Evolutionary conservation across 2,888 invertebrate species (phyloP), one percentile per base, ranked within the genome.

Genomic region (Pycnomerus fuliginosus): DNA sequence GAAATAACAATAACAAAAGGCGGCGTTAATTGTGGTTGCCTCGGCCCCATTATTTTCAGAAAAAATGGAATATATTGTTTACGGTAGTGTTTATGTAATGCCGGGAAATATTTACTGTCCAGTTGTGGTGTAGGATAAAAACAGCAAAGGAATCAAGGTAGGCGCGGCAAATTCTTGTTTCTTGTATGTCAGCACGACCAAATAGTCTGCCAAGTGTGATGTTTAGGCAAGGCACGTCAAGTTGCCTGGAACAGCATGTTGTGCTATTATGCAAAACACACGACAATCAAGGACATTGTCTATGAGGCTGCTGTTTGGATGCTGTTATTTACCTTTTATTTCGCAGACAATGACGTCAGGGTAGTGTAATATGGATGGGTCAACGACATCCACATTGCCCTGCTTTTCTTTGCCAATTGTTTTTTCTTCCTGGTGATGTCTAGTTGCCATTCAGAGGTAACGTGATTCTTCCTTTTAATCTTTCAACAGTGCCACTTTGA

Each of bases 111-210:
- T n/a, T n/a, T n/a, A n/a, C n/a, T n/a, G n/a, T n/a, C n/a, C n/a
- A 23, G 11, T 23, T 23, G 11, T 23, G n/a, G 11, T 2, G 2
- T 10, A 23, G n/a, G 20, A 20, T 20, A 20, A 20, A 20, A 20
- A 20, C 20, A 20, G 20, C 8, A 31, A 14, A 12, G 38, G 32
- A 44, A 40, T 34, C 35, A 23, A 30, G 36, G 32, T 44, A 48
- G 48, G 48, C 44, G 48, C 48, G 48, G 48, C 48, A 44, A 48
- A 48, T 48, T 48, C 48, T 48, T 44, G 44, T 35, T 40, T 48
- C 40, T 44, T 44, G 44, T 44, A 39, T 44, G 38, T 39, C 44
- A 39, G 44, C 37, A 16, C 29, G 33, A 34, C 30, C 44, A 44
- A 29, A 34, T 23, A 44, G 39, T 28, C 44, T 44, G 44, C 12